These are phyloP conservation scores for Nomia melanderi DNA, from an alignment of 1,140 invertebrate genomes.

Conservation along the genomic window DNA sequence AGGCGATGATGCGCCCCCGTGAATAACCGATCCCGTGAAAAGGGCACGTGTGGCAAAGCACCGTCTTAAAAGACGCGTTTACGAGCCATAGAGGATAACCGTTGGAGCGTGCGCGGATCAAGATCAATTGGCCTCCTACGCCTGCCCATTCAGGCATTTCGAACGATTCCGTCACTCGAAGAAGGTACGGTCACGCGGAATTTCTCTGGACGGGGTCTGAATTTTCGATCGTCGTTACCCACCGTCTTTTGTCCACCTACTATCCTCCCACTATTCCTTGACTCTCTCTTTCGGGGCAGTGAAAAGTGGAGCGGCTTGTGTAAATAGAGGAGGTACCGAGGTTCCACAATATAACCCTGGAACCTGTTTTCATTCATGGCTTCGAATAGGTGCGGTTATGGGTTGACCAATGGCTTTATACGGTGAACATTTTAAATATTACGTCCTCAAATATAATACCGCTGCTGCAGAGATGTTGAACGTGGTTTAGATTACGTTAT, in stretches of 20 bases:
- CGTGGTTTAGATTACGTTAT: slow-evolving; percentile 3
- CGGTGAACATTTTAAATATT: neutral
- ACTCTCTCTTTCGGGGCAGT: neutral
- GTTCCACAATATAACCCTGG: neutral
- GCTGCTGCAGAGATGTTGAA: neutral
- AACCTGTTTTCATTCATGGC: neutral
- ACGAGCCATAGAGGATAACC: slow-evolving; percentile 57
- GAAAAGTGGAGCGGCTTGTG: neutral
- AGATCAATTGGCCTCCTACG: slow-evolving; percentile 54
- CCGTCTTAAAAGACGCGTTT: slow-evolving; percentile 58
- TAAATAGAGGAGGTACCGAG: neutral
- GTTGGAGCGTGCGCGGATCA: slow-evolving; percentile 50
- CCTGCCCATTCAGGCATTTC: slow-evolving; percentile 23
- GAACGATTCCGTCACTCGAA: slow-evolving; percentile 9
- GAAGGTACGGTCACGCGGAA: slow-evolving; percentile 24
- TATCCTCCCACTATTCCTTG: neutral
- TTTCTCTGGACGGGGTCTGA: slow-evolving; percentile 2
- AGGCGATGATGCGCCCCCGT: slow-evolving; percentile 29
- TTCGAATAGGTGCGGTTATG: slow-evolving; percentile 1
- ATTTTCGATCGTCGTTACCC: slow-evolving; percentile 14
- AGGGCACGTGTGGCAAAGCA: slow-evolving; percentile 55
- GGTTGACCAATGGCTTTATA: neutral
- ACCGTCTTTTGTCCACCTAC: neutral
- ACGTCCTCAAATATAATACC: neutral
- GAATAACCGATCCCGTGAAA: slow-evolving; percentile 47